Evolutionary conservation across 2,113 vertebrate species (phyloP).

Genomic region (Proterorhinus semilunaris): DNA sequence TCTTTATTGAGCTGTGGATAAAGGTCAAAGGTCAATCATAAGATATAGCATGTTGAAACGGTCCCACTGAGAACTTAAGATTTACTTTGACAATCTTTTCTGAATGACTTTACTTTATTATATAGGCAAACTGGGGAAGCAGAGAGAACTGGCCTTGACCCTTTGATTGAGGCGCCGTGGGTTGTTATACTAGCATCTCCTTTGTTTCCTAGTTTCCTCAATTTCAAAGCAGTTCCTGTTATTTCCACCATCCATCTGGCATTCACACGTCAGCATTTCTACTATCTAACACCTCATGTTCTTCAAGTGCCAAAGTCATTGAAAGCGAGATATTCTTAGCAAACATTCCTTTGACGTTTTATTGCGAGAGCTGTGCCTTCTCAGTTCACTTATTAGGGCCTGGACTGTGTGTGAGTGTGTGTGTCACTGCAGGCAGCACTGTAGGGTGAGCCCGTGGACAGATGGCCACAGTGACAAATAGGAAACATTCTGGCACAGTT

Average conservation of each 20-base stretch:
- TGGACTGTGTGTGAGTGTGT: conserved; percentile 30
- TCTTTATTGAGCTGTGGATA: conserved; percentile 83
- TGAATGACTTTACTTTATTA: conserved; percentile 13
- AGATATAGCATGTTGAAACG: not conserved
- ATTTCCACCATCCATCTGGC: conserved; percentile 57
- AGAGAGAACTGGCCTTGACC: not conserved
- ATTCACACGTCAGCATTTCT: conserved; percentile 39
- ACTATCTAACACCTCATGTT: conserved; percentile 37
- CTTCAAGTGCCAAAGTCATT: conserved; percentile 19
- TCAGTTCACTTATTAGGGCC: conserved; percentile 4
- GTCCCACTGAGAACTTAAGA: conserved; percentile 7
- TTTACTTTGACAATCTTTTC: conserved; percentile 32
- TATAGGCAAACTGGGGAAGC: not conserved
- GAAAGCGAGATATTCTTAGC: conserved; percentile 45
- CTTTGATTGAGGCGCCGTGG: conserved; percentile 9
- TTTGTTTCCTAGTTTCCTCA: conserved; percentile 22
- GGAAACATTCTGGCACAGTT: conserved; percentile 7
- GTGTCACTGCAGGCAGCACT: conserved; percentile 28
- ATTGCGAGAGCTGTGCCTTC: conserved; percentile 33
- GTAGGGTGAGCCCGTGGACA: conserved; percentile 9
- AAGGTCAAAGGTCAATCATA: conserved; percentile 22
- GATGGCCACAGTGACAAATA: conserved; percentile 11
- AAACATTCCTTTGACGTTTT: conserved; percentile 45
- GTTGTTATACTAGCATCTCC: conserved; percentile 13
- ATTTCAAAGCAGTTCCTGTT: conserved; percentile 13